Percentiles rank a stretch among this genome's conserved stretches.
These are phyloP conservation scores for Drosophila pandora DNA, from an alignment of 1,140 invertebrate species.

Conservation along the genomic window DNA sequence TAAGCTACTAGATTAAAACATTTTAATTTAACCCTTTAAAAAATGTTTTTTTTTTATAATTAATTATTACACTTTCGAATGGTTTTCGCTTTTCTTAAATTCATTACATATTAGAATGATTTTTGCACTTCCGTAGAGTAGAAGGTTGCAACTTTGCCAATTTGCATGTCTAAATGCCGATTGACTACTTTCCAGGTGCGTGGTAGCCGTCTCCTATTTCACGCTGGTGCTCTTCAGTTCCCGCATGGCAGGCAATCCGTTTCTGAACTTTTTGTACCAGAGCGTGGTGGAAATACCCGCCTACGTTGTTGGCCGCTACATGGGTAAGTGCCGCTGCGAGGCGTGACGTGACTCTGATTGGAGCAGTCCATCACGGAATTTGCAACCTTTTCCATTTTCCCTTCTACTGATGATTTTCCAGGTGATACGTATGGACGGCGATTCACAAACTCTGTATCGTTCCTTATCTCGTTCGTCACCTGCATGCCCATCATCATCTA, in stretches of 20 bases:
- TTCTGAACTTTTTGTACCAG: slow-evolving; percentile 88
- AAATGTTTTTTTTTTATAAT: no score
- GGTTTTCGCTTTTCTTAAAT: no score
- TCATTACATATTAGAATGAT: neutral
- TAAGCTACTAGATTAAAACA: no score
- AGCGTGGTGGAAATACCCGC: slow-evolving; percentile 87
- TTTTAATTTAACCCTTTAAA: no score
- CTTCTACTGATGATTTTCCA: slow-evolving; percentile 15
- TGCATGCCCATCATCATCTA: slow-evolving; percentile 84
- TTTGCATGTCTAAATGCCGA: slow-evolving; percentile 69
- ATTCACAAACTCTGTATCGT: slow-evolving; percentile 84
- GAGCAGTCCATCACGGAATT: slow-evolving; percentile 31
- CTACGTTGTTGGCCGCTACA: slow-evolving; percentile 84
- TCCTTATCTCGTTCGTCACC: slow-evolving; percentile 79
- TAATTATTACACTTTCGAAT: no score
- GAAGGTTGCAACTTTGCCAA: slow-evolving; percentile 41
- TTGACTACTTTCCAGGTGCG: slow-evolving; percentile 84
- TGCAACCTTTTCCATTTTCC: slow-evolving; percentile 6
- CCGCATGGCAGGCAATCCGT: slow-evolving; percentile 88
- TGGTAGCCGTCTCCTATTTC: slow-evolving; percentile 86
- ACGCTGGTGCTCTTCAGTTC: slow-evolving; percentile 86
- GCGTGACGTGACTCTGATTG: slow-evolving; percentile 48
- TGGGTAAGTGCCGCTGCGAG: slow-evolving; percentile 66
- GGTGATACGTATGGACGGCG: slow-evolving; percentile 85
- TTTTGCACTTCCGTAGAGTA: neutral